Base-by-base conservation (phyloP, 1,140 invertebrate genomes). In the Alviniconcha marisindica region DNA sequence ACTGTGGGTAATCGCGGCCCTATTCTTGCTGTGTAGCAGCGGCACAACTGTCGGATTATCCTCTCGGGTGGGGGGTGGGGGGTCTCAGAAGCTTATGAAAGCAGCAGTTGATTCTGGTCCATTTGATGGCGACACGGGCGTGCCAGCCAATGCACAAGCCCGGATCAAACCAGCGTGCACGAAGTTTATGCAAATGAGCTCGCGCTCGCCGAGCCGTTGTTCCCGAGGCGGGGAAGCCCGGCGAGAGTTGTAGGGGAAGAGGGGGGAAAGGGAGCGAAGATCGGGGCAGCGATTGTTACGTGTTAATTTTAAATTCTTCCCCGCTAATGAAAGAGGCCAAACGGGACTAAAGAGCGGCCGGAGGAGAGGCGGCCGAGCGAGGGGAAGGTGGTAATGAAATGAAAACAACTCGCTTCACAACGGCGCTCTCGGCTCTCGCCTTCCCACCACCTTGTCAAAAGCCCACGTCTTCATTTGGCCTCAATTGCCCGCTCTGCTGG, bases 371-470 rank as follows among this genome's bases (percentile, higher is more conserved):
- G 73, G n/a, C 73, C 42, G 33, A 33, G 73, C 73, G 73, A 76
- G 40, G n/a, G 73, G 42, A 51, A 76, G 73, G 73, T 51, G 73
- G 73, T 76, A 76, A 76, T 76, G 73, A 76, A 76, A 76, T 76
- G 42, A 76, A 76, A 76, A 76, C 73, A 76, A 76, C 24, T 31
- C 73, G n/a, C 73, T 51, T 76, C 40, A 44, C 44, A 36, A 42
- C 36, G 33, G 44, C 28, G 42, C 42, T 24, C 1, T 40, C 40
- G 24, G 73, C 73, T 76, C 73, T 12, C 44, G 42, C 42, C 73
- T 31, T 51, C 73, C 4, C 73, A 76, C 73, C 73, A 76, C 18
- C 73, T 51, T 76, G 73, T 76, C 73, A 76, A 76, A 76, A 40
- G 38, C 12, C 42, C 44, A 78, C 36, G 48, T 78, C 56, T 60